Evolutionary conservation across 1,140 invertebrate species (phyloP), one percentile per base, ranked within the genome.

Genomic region (Brachionus rotundiformis): DNA sequence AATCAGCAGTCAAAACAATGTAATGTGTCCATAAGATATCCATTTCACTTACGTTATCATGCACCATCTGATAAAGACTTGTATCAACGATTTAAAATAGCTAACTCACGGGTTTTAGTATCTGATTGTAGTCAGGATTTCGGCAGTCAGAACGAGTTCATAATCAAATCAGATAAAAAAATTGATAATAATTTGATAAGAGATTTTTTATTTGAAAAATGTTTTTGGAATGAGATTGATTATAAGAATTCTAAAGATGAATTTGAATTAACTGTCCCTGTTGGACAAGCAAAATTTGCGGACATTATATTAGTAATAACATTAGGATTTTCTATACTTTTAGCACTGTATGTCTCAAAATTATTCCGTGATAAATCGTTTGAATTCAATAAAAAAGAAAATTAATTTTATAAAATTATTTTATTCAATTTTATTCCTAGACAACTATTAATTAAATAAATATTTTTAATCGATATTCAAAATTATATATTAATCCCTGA

Each of bases 31-130:
- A 25, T 73, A 13, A 41, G 13, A 8, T 44, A 44, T 44, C 68
- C 68, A 25, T 44, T 73, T 44, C 68, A 73, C 44, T 25, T 73
- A 44, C 33, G 68, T 23, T 73, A 73, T 44, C 68, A 73, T 47
- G 16, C 25, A 27, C 33, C 39, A 73, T 33, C 63, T 33, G 31
- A 36, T 6, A 68, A 68, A n/a, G 0, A 68, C 11, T 19, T 36
- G 11, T 36, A 33, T 36, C 29, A 31, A 36, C 0, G 63, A 3
- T 41, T 68, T 19, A 68, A 16, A 68, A 5, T 68, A 4, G 3
- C 0, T 3, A 23, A 19, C 36, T 31, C 63, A 19, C 29, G 31
- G 19, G 0, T 68, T 7, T 68, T 68, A n/a, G 63, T 33, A 36
- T 68, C 63, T 19, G 31, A 68, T 19, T 68, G 63, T 36, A 36